Evolutionary conservation across 1,140 invertebrate species (phyloP).

Genomic region (Drosophila jambulina): DNA sequence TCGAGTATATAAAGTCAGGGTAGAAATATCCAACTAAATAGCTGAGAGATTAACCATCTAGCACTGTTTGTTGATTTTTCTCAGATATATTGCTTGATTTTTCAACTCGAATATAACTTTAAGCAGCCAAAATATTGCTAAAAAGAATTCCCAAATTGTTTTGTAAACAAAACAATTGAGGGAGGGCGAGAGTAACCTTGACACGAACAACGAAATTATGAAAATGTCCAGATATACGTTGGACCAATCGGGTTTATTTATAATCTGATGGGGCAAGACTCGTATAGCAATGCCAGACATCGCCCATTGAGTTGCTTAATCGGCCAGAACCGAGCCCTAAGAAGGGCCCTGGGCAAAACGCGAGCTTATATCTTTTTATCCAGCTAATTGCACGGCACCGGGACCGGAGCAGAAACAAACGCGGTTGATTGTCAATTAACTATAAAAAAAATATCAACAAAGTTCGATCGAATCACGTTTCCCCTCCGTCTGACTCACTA

Average conservation of each 20-base stretch:
- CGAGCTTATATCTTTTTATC: conserved; percentile 8
- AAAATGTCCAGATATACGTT: conserved; percentile 44
- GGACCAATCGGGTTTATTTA: conserved; percentile 3
- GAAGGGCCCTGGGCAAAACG: not conserved
- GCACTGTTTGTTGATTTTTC: conserved; percentile 4
- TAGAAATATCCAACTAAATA: not conserved
- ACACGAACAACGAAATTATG: conserved; percentile 29
- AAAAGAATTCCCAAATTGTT: conserved; percentile 41
- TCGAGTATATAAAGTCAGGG: not conserved
- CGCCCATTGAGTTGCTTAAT: conserved; percentile 22
- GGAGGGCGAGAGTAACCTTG: conserved; percentile 21
- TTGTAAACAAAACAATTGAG: conserved; percentile 54
- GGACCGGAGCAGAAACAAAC: conserved; percentile 9
- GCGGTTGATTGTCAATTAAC: conserved; percentile 53
- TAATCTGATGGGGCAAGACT: conserved; percentile 30
- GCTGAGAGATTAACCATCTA: not conserved
- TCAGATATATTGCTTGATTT: conserved; percentile 2
- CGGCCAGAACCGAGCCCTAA: conserved; percentile 4
- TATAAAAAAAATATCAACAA: conserved; percentile 29
- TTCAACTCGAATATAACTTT: conserved; percentile 8
- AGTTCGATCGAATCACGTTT: conserved; percentile 29
- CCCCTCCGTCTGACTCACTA: conserved; percentile 28
- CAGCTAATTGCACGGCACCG: conserved; percentile 3
- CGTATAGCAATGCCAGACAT: conserved; percentile 16
- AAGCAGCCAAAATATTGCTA: conserved; percentile 14